These are phyloP conservation scores for Eupithecia vulgata DNA, from an alignment of 2,888 invertebrate genomes.

Conservation along the genomic window DNA sequence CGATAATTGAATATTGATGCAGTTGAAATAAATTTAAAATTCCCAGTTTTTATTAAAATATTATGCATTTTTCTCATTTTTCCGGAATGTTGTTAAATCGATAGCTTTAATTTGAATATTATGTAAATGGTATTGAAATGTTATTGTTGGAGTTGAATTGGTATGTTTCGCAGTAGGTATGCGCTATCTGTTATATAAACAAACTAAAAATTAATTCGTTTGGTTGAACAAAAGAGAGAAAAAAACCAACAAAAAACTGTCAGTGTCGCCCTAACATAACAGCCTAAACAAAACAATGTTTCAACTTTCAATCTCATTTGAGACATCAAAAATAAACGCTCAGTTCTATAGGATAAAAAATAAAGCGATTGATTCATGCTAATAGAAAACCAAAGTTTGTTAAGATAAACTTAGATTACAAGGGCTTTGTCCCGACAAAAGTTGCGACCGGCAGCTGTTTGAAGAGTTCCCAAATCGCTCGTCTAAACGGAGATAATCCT, in stretches of 20 bases:
- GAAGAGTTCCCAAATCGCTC: conserved; percentile 47
- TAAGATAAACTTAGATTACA: conserved; percentile 57
- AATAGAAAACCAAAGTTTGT: conserved; percentile 58
- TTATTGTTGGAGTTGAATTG: conserved; percentile 17
- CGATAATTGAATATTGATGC: conserved; percentile 36
- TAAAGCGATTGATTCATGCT: conserved; percentile 42
- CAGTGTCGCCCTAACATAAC: background rate
- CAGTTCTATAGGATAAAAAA: background rate
- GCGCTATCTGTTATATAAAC: conserved; percentile 1
- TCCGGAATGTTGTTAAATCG: conserved; percentile 10
- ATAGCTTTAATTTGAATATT: conserved; percentile 11
- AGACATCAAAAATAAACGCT: background rate
- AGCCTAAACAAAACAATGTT: too few relatives aligned
- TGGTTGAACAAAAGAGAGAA: too few relatives aligned
- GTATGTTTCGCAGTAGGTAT: background rate
- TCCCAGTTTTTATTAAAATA: conserved; percentile 23
- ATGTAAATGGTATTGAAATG: conserved; percentile 16
- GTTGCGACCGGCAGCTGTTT: conserved; percentile 56
- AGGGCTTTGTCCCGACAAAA: conserved; percentile 55
- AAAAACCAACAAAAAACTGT: too few relatives aligned
- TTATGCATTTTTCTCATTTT: conserved; percentile 10
- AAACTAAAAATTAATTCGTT: too few relatives aligned
- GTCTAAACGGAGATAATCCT: conserved; percentile 39
- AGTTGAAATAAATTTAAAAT: conserved; percentile 26
- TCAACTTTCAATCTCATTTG: background rate